Evolutionary conservation across 92 coral and sea anemone genomes (phyloP).

Genomic region (Palythoa heliodiscus): DNA sequence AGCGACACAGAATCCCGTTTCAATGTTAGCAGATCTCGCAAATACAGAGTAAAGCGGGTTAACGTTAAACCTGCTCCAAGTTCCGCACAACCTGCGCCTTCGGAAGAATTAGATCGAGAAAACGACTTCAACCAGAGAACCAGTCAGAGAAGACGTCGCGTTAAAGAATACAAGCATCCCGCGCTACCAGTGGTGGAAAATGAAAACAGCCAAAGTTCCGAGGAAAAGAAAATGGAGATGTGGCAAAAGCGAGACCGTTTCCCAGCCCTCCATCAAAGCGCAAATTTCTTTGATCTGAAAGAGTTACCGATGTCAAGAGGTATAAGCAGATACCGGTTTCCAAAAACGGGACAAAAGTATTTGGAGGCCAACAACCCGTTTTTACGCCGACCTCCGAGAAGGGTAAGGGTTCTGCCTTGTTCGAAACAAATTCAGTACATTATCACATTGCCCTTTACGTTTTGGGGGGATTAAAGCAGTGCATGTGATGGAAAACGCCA

Average conservation of each 20-base stretch:
- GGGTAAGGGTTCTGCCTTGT: neutral
- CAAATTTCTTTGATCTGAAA: neutral
- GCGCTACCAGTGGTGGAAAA: neutral
- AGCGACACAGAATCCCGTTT: neutral
- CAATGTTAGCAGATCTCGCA: constrained; percentile 16
- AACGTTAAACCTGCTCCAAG: neutral
- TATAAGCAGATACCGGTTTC: constrained; percentile 20
- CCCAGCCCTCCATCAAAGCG: constrained; percentile 3
- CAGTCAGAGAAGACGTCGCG: neutral
- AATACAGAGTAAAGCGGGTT: constrained; percentile 10
- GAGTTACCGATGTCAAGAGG: neutral
- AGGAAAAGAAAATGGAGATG: constrained; percentile 2
- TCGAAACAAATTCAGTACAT: neutral
- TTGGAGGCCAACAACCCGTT: constrained; percentile 23
- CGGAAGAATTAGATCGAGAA: constrained; percentile 3
- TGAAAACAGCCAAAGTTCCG: neutral
- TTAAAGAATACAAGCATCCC: neutral
- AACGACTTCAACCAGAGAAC: neutral
- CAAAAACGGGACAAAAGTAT: constrained; percentile 16
- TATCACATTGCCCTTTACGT: neutral
- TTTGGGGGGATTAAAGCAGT: too few relatives aligned
- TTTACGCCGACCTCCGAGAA: constrained; percentile 10
- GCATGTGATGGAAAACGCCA: too few relatives aligned
- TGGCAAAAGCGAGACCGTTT: neutral
- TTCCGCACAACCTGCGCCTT: neutral